These are phyloP conservation scores for Onychorhynchus coronatus DNA, from an alignment of 2,113 vertebrate species.

Conservation along the genomic window DNA sequence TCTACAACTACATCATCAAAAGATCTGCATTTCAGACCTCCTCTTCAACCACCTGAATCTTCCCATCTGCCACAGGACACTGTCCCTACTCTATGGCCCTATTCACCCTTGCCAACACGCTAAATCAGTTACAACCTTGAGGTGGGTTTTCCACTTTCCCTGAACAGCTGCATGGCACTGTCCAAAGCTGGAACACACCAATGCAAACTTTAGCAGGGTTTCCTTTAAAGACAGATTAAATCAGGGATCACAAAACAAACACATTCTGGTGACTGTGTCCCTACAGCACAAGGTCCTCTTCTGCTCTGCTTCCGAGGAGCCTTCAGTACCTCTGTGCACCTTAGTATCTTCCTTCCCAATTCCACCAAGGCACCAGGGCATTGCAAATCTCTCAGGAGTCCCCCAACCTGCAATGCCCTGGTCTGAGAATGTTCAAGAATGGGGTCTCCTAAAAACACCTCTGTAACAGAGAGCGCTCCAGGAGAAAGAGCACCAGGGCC, in stretches of 20 bases:
- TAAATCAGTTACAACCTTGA: background rate
- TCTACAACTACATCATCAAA: background rate
- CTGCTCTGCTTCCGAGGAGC: background rate
- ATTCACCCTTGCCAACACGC: background rate
- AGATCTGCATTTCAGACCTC: background rate
- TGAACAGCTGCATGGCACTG: background rate
- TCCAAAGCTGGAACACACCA: background rate
- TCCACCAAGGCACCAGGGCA: background rate
- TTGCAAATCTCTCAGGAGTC: background rate
- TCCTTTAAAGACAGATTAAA: background rate
- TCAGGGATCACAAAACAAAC: background rate
- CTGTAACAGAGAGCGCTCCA: background rate
- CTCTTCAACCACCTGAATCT: background rate
- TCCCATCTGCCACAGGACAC: background rate
- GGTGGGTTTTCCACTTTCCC: background rate
- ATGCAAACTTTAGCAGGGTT: background rate
- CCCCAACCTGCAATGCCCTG: background rate
- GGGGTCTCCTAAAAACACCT: background rate
- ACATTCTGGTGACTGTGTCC: no score
- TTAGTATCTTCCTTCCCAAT: accelerated
- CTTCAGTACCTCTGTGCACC: background rate
- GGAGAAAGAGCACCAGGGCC: background rate
- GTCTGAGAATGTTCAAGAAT: background rate
- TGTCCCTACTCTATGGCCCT: accelerated
- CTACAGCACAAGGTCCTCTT: background rate